Percentiles rank a stretch among this genome's conserved stretches.
Evolutionary conservation across 2,888 invertebrate species (phyloP).

Genomic region (Parascotia fuliginaria): DNA sequence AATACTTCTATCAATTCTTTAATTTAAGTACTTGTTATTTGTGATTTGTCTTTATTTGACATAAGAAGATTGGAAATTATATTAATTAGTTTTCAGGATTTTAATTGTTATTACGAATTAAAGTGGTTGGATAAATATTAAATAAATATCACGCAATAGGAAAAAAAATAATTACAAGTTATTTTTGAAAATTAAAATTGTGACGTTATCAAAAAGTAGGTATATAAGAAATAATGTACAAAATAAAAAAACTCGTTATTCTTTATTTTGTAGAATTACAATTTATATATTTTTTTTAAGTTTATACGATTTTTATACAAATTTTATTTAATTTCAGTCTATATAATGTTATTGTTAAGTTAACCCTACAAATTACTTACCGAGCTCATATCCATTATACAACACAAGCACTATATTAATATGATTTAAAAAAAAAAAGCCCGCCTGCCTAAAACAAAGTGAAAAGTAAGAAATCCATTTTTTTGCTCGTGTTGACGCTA

Average conservation of each 20-base stretch:
- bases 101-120: constrained; percentile 41
- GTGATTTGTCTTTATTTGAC: constrained; percentile 42
- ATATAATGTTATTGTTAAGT: too few relatives aligned
- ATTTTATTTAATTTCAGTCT: too few relatives aligned
- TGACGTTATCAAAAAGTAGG: not conserved
- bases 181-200: constrained; percentile 17
- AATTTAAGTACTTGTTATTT: constrained; percentile 34
- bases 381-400: too few relatives aligned
- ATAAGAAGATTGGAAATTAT: constrained; percentile 45
- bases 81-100: constrained; percentile 44
- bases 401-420: too few relatives aligned
- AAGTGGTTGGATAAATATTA: constrained; percentile 25
- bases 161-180: constrained; percentile 34
- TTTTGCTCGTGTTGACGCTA: too few relatives aligned
- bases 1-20: constrained; percentile 25
- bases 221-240: not conserved
- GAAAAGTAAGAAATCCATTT: too few relatives aligned
- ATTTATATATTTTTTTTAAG: too few relatives aligned
- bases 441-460: too few relatives aligned
- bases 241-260: not conserved
- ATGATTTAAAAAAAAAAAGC: too few relatives aligned
- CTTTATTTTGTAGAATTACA: too few relatives aligned
- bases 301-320: too few relatives aligned
- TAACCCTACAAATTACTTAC: too few relatives aligned
- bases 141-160: constrained; percentile 30